Percentiles rank a stretch among this genome's conserved stretches.
Conservation (phyloP, 2,888 invertebrate species). For the Ophioninae sp. region DNA sequence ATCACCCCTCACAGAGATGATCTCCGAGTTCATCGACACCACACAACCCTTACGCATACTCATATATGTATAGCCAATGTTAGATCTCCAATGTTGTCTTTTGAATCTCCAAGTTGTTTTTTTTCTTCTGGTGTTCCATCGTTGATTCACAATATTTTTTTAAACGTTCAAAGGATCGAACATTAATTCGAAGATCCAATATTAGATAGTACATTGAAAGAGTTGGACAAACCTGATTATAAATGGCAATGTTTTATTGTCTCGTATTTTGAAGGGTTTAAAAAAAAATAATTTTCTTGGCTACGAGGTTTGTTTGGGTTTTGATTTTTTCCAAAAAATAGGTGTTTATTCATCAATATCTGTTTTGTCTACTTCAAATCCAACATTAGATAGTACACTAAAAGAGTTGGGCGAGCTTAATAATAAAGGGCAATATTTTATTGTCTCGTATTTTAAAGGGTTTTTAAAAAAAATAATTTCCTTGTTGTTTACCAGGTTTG, state of each 20-base stretch:
- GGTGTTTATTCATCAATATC: no score
- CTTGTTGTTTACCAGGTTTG: no score
- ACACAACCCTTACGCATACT: not conserved
- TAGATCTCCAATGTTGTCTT: slow-evolving; percentile 44
- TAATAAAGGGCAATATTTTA: not conserved
- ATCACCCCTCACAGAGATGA: slow-evolving; percentile 35
- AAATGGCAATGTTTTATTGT: not conserved
- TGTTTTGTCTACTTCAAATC: no score
- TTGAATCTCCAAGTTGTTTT: slow-evolving; percentile 6
- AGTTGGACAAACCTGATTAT: not conserved
- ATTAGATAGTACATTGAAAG: no score
- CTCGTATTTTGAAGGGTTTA: not conserved
- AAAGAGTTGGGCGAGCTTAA: not conserved
- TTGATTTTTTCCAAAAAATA: no score
- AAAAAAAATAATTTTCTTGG: not conserved
- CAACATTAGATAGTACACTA: no score
- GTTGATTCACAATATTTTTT: no score
- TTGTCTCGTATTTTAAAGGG: not conserved
- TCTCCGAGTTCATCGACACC: slow-evolving; percentile 51
- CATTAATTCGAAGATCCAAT: no score
- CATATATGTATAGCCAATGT: not conserved
- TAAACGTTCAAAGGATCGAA: no score
- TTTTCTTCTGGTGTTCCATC: not conserved
- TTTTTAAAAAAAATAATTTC: not conserved
- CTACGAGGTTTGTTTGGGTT: no score